Conservation (phyloP, 2,888 invertebrate genomes). For the Stenodema calcarata region DNA sequence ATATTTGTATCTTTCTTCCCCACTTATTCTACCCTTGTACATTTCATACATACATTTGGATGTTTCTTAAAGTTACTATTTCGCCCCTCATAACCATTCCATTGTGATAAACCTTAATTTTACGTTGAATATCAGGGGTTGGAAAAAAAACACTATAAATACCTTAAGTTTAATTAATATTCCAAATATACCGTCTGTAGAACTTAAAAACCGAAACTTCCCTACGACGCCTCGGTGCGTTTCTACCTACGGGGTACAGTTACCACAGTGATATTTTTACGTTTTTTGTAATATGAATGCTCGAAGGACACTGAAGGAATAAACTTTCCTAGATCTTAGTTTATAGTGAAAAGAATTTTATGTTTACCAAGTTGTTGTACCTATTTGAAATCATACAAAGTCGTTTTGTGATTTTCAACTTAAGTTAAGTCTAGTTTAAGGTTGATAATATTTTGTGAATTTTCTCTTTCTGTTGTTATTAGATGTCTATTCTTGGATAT, state of each 20-base stretch:
- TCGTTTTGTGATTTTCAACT: neutral
- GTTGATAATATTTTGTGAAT: neutral
- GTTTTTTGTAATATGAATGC: neutral
- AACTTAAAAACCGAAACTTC: neutral
- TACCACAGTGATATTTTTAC: neutral
- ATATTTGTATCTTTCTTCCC: no score
- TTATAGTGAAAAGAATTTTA: neutral
- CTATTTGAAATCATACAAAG: neutral
- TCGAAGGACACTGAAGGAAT: neutral
- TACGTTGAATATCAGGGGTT: neutral
- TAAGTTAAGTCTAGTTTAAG: neutral
- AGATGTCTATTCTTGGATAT: neutral
- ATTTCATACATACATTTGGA: neutral
- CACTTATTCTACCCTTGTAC: neutral
- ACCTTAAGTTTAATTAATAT: neutral
- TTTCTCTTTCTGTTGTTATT: slow-evolving; percentile 1
- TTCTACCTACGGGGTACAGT: neutral
- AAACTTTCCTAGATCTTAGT: neutral
- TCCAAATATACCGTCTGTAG: neutral
- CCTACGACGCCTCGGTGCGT: neutral
- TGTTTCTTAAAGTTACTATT: neutral
- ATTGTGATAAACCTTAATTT: neutral
- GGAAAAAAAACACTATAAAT: neutral
- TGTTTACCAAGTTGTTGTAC: neutral
- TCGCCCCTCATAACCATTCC: neutral